Conservation (phyloP, 2,888 invertebrate genomes). For the Marronus borbonicus region DNA sequence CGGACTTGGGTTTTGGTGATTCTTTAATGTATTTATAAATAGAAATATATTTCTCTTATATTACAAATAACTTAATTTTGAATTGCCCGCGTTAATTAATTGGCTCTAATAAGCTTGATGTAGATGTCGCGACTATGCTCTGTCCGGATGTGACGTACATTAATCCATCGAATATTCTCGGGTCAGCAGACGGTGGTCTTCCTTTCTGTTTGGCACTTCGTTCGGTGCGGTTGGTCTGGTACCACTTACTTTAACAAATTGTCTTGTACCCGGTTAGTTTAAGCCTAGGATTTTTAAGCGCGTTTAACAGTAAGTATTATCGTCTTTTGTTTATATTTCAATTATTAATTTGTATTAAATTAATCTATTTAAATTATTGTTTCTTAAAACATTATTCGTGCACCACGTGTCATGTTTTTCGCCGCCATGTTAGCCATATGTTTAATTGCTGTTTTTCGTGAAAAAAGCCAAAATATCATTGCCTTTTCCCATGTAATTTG, state of each 20-base stretch:
- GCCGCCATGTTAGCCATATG: slow-evolving; percentile 68
- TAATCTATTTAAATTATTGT: slow-evolving; percentile 30
- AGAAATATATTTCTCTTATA: too few species aligned
- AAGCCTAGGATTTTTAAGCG: slow-evolving; percentile 45
- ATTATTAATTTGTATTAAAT: slow-evolving; percentile 24
- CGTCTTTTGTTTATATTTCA: slow-evolving; percentile 29
- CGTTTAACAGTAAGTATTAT: slow-evolving; percentile 44
- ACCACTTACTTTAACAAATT: slow-evolving; percentile 35
- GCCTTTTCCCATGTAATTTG: neutral
- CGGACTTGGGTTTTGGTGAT: too few species aligned
- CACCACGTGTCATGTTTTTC: slow-evolving; percentile 67
- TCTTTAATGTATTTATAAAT: too few species aligned
- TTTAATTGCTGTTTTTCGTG: slow-evolving; percentile 57
- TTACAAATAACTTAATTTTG: too few species aligned
- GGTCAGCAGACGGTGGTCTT: slow-evolving; percentile 58
- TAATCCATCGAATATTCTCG: slow-evolving; percentile 54
- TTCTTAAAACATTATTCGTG: slow-evolving; percentile 49
- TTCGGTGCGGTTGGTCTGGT: slow-evolving; percentile 65
- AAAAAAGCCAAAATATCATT: slow-evolving; percentile 5
- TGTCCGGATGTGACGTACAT: slow-evolving; percentile 57
- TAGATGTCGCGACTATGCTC: slow-evolving; percentile 40
- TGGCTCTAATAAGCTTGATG: neutral
- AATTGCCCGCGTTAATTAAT: too few species aligned
- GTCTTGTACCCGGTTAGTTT: slow-evolving; percentile 53
- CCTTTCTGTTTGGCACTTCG: slow-evolving; percentile 69